A percentile compares a stretch with the other conserved stretches of the same genome.
Evolutionary conservation across 2,888 invertebrate genomes (phyloP).

Genomic region (Caprella mutica): DNA sequence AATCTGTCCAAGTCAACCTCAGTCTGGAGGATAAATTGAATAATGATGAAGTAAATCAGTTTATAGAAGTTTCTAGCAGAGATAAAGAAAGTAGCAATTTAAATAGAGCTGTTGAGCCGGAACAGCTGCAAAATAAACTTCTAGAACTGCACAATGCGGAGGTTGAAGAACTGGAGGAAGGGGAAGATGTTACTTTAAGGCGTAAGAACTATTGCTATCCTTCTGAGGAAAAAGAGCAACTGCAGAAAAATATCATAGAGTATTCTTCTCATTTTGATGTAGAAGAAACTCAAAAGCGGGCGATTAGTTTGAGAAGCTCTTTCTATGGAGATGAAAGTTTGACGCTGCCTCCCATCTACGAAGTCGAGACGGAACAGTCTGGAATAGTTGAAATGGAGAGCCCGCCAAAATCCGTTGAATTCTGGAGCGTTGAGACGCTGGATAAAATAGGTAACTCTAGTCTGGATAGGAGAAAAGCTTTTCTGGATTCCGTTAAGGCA

Average conservation of each 20-base stretch:
- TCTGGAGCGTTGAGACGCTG: constrained; percentile 25
- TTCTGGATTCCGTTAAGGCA: too few species aligned
- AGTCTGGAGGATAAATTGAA: too few species aligned
- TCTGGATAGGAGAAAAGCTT: constrained; percentile 1
- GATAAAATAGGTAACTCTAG: constrained; percentile 1
- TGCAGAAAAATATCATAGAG: neutral
- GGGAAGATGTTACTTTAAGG: neutral
- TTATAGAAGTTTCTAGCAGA: too few species aligned
- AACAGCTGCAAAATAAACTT: too few species aligned
- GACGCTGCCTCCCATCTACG: constrained; percentile 31
- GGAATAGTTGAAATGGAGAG: constrained; percentile 20
- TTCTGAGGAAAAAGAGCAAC: neutral
- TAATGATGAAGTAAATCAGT: too few species aligned
- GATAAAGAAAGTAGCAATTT: too few species aligned
- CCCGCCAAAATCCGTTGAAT: constrained; percentile 18
- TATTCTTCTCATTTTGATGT: neutral
- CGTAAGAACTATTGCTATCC: constrained; percentile 6
- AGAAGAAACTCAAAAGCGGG: neutral
- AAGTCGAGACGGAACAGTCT: constrained; percentile 25
- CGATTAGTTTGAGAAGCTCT: constrained; percentile 5
- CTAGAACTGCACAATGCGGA: too few species aligned
- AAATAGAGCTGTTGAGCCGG: too few species aligned
- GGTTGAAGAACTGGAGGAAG: too few species aligned
- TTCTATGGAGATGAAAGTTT: constrained; percentile 16
- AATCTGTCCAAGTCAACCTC: too few species aligned